phyloP scores from a whole-genome alignment of 1,140 invertebrate genomes.

The Olivierus martensii region DNA sequence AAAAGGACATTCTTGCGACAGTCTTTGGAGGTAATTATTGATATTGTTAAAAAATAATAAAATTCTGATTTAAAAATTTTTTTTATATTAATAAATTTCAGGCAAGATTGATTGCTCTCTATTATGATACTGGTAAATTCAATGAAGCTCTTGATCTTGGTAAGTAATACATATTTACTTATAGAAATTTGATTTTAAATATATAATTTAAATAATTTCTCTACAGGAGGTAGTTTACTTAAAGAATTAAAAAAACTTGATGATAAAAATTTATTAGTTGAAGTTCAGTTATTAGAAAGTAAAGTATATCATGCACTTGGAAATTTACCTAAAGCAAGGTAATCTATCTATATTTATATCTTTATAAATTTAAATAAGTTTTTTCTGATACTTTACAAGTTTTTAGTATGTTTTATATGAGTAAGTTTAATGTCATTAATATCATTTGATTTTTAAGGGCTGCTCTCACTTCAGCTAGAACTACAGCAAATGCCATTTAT shows the following conservation, averaged over 20 bases:
- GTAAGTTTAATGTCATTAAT: too few relatives aligned
- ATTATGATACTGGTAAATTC: constrained; percentile 85
- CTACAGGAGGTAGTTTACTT: constrained; percentile 52
- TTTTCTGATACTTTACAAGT: too few relatives aligned
- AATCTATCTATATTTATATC: not conserved
- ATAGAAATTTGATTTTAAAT: too few relatives aligned
- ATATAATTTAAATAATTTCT: not conserved
- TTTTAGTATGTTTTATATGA: too few relatives aligned
- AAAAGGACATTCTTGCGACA: constrained; percentile 93
- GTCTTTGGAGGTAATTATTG: constrained; percentile 56
- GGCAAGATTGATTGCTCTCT: constrained; percentile 77
- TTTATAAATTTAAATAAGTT: too few relatives aligned
- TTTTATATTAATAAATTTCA: too few relatives aligned
- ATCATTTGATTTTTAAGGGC: constrained; percentile 39
- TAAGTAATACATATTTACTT: not conserved
- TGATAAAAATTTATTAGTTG: constrained; percentile 96
- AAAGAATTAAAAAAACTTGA: constrained; percentile 97
- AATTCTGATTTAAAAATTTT: too few relatives aligned
- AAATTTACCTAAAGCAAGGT: constrained; percentile 79
- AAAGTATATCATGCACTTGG: constrained; percentile 90
- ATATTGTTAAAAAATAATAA: too few relatives aligned
- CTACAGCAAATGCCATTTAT: constrained; percentile 98
- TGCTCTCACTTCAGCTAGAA: constrained; percentile 93
- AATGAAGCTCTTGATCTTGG: constrained; percentile 66
- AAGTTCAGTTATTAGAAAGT: constrained; percentile 88